Percentiles rank a stretch among this genome's conserved stretches.
These are phyloP conservation scores for Nomada fucata DNA, from an alignment of 2,888 invertebrate genomes.

Conservation along the genomic window DNA sequence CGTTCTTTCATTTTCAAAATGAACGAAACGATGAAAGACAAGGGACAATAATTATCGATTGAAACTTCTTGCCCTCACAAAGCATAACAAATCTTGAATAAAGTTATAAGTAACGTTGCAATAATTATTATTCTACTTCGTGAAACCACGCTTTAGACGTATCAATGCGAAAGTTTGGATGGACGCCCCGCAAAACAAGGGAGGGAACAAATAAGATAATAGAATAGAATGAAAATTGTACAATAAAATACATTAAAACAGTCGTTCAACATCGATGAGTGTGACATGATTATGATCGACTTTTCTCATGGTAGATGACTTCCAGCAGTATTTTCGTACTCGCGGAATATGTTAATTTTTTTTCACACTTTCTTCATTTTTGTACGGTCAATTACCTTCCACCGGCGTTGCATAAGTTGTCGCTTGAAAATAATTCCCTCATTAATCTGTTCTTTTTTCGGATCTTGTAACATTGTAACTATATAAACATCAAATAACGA, in stretches of 20 bases:
- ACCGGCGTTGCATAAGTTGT: slow-evolving; percentile 16
- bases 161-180: slow-evolving; percentile 13
- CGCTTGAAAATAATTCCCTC: background rate
- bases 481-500: background rate
- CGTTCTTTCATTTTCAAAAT: slow-evolving; percentile 11
- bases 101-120: background rate
- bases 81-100: slow-evolving; percentile 7
- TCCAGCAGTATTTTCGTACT: slow-evolving; percentile 12
- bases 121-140: slow-evolving; percentile 18
- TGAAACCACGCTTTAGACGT: background rate
- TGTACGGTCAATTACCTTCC: background rate
- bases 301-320: background rate
- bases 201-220: too few relatives aligned
- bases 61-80: slow-evolving; percentile 5
- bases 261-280: background rate
- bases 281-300: background rate
- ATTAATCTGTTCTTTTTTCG: slow-evolving; percentile 5
- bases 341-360: background rate
- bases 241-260: background rate
- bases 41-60: slow-evolving; percentile 51
- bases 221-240: background rate
- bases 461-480: background rate
- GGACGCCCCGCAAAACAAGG: slow-evolving; percentile 45
- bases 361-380: slow-evolving; percentile 1
- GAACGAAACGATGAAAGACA: background rate